Base-by-base conservation (phyloP, 2,888 invertebrate species). In the Pogonocherus hispidulus region DNA sequence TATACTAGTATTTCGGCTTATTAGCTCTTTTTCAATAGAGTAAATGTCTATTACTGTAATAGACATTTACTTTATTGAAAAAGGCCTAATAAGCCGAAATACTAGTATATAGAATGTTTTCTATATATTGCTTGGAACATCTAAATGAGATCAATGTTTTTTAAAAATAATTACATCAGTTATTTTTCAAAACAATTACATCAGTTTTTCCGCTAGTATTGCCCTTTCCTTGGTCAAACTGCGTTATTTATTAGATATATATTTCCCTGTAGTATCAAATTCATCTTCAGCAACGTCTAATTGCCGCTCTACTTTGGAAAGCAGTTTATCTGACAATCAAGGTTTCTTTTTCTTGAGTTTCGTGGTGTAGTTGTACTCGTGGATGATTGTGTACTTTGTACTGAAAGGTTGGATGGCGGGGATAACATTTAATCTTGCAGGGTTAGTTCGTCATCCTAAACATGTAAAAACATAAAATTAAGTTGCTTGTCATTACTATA, bases 331-430 rank as follows among this genome's bases (percentile, higher is more conserved):
- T 37, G 37, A 8, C n/a, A 9, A 37, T n/a, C 37, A n/a, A 37
- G 11, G 37, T 37, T 37, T 37, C 37, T 37, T 37, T 37, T n/a
- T 37, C 37, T 37, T n/a, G 37, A 37, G 37, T 37, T 37, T 37
- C n/a, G 37, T 37, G 37, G 37, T 37, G 37, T 37, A 37, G 37
- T 37, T 37, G 37, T 37, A 37, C 37, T 37, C n/a, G 37, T 37
- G 37, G 37, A 1, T 37, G 37, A 1, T 37, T 37, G 37, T 37
- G 37, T 37, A 37, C 37, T 37, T 37, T 37, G 37, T 37, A 37
- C 37, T 37, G 37, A 37, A 37, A 37, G 37, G 37, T 37, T 37
- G 37, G 37, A 37, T 37, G 37, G 37, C n/a, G 37, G n/a, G 37
- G 9, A n/a, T 37, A 37, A 37, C 2, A 37, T 37, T 37, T 37